These are phyloP conservation scores for Pipistrellus pipistrellus DNA, from an alignment of 2,797 vertebrate species.

Conservation along the genomic window DNA sequence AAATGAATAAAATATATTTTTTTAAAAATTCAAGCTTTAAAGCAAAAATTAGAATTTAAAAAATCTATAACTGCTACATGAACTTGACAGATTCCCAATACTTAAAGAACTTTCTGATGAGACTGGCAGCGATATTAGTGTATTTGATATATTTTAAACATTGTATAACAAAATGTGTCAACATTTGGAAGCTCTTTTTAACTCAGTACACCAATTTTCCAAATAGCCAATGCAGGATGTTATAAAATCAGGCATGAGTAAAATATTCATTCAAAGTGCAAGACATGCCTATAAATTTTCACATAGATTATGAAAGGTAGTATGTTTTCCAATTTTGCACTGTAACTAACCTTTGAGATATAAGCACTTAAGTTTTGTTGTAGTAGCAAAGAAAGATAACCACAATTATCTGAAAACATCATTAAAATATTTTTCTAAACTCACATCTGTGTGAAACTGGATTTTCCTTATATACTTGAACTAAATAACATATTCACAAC, in stretches of 20 bases:
- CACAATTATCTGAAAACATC: neutral
- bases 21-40: neutral
- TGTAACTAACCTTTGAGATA: neutral
- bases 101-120: constrained; percentile 18
- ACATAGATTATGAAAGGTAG: neutral
- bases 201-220: neutral
- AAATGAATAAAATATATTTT: too few relatives aligned
- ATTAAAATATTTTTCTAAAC: neutral
- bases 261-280: neutral
- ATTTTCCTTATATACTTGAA: constrained; percentile 14
- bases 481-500: constrained; percentile 23
- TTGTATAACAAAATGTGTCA: neutral
- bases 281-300: constrained; percentile 12
- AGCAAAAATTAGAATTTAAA: constrained; percentile 38
- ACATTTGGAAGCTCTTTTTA: constrained; percentile 6
- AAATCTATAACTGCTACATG: neutral
- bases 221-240: neutral
- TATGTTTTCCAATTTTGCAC: neutral
- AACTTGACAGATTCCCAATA: neutral
- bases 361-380: neutral
- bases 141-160: neutral
- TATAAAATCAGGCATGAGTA: neutral
- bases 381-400: neutral
- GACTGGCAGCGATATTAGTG: neutral
- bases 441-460: neutral